These are phyloP conservation scores for Oegoconia quadripuncta DNA, from an alignment of 2,888 invertebrate species.

Conservation along the genomic window DNA sequence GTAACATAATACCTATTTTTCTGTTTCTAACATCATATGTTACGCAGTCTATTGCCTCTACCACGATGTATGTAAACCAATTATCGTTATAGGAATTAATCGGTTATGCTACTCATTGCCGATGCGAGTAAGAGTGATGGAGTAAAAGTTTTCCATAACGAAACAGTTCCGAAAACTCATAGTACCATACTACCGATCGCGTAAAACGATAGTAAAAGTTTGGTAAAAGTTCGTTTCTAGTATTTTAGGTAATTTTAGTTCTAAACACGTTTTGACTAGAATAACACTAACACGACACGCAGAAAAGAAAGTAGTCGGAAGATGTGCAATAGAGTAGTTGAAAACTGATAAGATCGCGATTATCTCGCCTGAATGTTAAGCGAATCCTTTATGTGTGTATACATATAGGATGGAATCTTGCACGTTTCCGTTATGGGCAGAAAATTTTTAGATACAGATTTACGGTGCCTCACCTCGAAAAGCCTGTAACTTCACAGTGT, in stretches of 20 bases:
- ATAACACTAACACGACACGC: conserved; percentile 29
- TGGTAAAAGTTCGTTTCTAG: background rate
- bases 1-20: too few species aligned
- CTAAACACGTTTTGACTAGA: conserved; percentile 28
- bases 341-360: conserved; percentile 33
- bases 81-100: too few species aligned
- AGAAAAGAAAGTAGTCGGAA: conserved; percentile 8
- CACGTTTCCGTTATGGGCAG: background rate
- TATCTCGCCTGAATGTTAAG: conserved; percentile 25
- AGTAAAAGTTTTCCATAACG: too few species aligned
- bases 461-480: too few species aligned
- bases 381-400: conserved; percentile 22
- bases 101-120: too few species aligned
- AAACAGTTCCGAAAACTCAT: too few species aligned
- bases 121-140: background rate
- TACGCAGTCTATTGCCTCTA: too few species aligned
- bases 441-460: too few species aligned
- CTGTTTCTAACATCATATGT: too few species aligned
- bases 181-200: background rate
- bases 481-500: too few species aligned
- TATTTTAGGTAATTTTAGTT: background rate
- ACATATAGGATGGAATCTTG: conserved; percentile 10
- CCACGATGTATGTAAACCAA: too few species aligned
- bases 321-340: conserved; percentile 33
- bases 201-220: background rate